Evolutionary conservation across 30 jellyfish, hydroid and myxozoan species (phyloP), one percentile per base, ranked within the genome.

Genomic region (Morbakka virulenta): DNA sequence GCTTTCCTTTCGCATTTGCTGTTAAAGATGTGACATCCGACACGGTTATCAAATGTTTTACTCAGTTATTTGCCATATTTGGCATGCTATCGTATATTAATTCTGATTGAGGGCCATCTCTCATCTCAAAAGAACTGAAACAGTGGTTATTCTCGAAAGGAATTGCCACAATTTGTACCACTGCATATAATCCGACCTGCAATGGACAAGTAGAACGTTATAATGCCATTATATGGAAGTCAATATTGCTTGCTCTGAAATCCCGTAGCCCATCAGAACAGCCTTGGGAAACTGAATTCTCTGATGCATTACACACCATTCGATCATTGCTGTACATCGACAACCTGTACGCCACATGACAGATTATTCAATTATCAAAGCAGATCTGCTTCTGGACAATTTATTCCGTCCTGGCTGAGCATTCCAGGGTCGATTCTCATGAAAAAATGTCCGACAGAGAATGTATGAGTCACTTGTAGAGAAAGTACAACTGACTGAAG

Each of bases 391-490:
- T 48, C 30, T 22, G 89, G 82, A 14, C 2, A 32, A 26, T 67
- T 64, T 41, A 17, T 50, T 0, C 89, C 96, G 35, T 70, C 91
- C 13, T 81, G 93, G 93, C 35, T 81, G 11, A 22, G 57, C 17
- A 41, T 71, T 21, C 85, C 91, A 3, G 93, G 93, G n/a, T 91
- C 93, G n/a, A n/a, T n/a, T n/a, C n/a, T n/a, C n/a, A n/a, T n/a
- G n/a, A n/a, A n/a, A n/a, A n/a, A n/a, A n/a, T n/a, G n/a, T n/a
- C n/a, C n/a, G n/a, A n/a, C n/a, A n/a, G n/a, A n/a, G n/a, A n/a
- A n/a, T n/a, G n/a, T n/a, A n/a, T n/a, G n/a, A n/a, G n/a, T n/a
- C n/a, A n/a, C n/a, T n/a, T n/a, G n/a, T n/a, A n/a, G n/a, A n/a
- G n/a, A n/a, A n/a, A n/a, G n/a, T n/a, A n/a, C n/a, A n/a, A n/a